phyloP scores from a whole-genome alignment of 2,797 vertebrate species.

The Gallinago solitaria region DNA sequence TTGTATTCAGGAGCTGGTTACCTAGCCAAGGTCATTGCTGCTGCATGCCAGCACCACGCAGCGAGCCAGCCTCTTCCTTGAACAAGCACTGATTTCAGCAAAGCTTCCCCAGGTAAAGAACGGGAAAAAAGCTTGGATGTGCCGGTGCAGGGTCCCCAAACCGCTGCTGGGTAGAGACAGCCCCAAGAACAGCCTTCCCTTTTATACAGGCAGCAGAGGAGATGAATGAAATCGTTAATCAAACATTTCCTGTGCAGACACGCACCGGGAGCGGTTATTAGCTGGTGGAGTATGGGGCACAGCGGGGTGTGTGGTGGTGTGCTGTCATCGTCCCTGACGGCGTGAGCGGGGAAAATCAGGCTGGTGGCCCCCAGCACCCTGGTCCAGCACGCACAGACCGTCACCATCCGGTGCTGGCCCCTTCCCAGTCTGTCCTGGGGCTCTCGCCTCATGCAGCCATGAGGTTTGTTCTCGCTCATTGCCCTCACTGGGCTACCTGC shows the following conservation, averaged over 20 bases:
- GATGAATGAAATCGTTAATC: background rate
- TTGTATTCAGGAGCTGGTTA: conserved; percentile 26
- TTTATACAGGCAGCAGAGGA: background rate
- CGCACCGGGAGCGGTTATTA: background rate
- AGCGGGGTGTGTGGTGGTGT: background rate
- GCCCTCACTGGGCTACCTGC: background rate
- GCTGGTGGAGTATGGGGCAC: background rate
- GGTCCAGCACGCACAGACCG: fast-evolving
- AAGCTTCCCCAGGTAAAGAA: background rate
- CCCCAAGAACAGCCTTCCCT: background rate
- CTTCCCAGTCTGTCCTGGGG: background rate
- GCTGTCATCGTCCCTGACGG: background rate
- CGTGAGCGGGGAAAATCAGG: fast-evolving
- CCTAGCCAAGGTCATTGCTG: conserved; percentile 62
- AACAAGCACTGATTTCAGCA: background rate
- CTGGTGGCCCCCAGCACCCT: background rate
- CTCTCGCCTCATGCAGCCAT: background rate
- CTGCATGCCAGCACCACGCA: background rate
- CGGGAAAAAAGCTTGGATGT: background rate
- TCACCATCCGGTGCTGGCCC: background rate
- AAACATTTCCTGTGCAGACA: background rate
- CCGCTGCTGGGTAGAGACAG: background rate
- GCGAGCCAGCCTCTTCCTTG: background rate
- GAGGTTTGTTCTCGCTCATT: fast-evolving
- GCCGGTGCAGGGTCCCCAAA: background rate